These are phyloP conservation scores for western clawed frog (Xenopus tropicalis) DNA, from an alignment of 2,113 vertebrate species.

Conservation along the genomic window UCB_Xtro_10.0 CM004445.2:19676001-19676500, in stretches of 20 bases:
- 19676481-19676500: too few relatives aligned
- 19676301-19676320: constrained; percentile 72
- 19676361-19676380: constrained; percentile 17
- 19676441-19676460: too few relatives aligned
- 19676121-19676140: constrained; percentile 42
- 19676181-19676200: constrained; percentile 24
- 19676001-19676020: too few relatives aligned
- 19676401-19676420: constrained; percentile 13
- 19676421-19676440: neutral
- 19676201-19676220: constrained; percentile 46
- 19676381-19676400: constrained; percentile 16
- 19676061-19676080: constrained; percentile 30
- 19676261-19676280: constrained; percentile 65
- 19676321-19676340: constrained; percentile 44
- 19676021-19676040: neutral
- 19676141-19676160: constrained; percentile 26
- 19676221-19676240: constrained; percentile 49
- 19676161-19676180: constrained; percentile 43
- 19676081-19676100: constrained; percentile 30
- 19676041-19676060: constrained; percentile 29
- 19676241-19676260: constrained; percentile 65
- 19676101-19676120: constrained; percentile 44
- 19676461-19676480: too few relatives aligned
- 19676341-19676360: constrained; percentile 9
- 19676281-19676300: constrained; percentile 57